Conservation (phyloP, 2,888 invertebrate species). For the Platycheirus albimanus region DNA sequence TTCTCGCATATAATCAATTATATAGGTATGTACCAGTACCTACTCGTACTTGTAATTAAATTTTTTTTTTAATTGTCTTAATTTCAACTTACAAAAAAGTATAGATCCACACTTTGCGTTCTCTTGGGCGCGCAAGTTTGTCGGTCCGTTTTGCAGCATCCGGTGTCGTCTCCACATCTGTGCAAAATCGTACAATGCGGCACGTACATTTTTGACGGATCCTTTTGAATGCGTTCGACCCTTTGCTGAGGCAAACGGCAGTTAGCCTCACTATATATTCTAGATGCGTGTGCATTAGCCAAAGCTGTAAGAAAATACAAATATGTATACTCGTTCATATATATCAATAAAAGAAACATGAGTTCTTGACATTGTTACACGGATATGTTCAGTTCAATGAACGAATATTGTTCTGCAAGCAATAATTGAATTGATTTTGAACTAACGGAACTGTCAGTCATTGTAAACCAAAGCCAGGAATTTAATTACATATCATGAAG, state of each 20-base stretch:
- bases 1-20: no score
- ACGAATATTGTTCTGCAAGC: conserved; percentile 11
- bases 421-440: neutral
- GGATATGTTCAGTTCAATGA: conserved; percentile 11
- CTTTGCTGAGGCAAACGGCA: conserved; percentile 87
- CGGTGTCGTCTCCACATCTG: conserved; percentile 93
- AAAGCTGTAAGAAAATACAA: conserved; percentile 76
- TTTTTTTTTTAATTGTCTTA: no score
- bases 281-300: conserved; percentile 79
- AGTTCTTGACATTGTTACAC: conserved; percentile 23
- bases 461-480: neutral
- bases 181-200: conserved; percentile 94
- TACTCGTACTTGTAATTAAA: no score
- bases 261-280: conserved; percentile 78
- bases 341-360: neutral
- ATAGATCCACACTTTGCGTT: conserved; percentile 87
- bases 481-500: neutral
- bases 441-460: neutral
- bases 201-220: conserved; percentile 88
- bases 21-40: no score
- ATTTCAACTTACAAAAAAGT: conserved; percentile 90
- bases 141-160: conserved; percentile 90
- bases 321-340: conserved; percentile 18
- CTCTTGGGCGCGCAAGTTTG: conserved; percentile 91
- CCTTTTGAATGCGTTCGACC: conserved; percentile 87